Base-by-base conservation (phyloP, 2,888 invertebrate genomes). In the Frankliniella fusca region DNA sequence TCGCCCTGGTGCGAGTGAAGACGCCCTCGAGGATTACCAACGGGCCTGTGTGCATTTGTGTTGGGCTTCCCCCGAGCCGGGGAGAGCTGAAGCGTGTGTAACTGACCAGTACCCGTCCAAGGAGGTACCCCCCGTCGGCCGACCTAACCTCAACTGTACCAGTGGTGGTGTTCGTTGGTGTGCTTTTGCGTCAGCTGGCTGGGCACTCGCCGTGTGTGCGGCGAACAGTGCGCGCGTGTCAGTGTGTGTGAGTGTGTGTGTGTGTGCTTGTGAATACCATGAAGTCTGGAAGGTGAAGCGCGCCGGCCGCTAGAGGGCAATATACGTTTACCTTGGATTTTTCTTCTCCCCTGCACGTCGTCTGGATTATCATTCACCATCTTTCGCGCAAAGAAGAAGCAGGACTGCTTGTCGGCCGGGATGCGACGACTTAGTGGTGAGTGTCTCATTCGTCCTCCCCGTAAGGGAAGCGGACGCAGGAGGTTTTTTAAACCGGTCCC, bases 351-450 rank as follows among this genome's bases (percentile, higher is more conserved):
- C 70, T 23, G 38, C 38, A n/a, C 70, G 70, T 61, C 70, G 27
- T 27, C 70, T 76, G 70, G 70, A 76, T 76, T 76, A 76, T 76
- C 70, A 23, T 76, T 76, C 70, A 76, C 70, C 70, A 76, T 76
- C 23, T 76, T 76, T 76, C 70, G 70, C 70, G 23, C 70, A 23
- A 76, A 76, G 70, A 76, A 76, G 70, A 76, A 76, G 27, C 70
- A 76, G 70, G 70, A 76, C 70, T 76, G 70, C 70, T 27, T 76
- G 70, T 76, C 70, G 27, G 23, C 70, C 70, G 70, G 70, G 27
- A 76, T 76, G 70, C 70, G 70, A 27, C 70, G 70, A 76, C 70
- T 76, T 76, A 76, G 70, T 76, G 70, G 70, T 76, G 27, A 76
- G 70, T 76, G 70, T 15, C 61, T 38, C n/a, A n/a, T n/a, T 3